phyloP scores from a whole-genome alignment of 2,888 invertebrate species.

The Drosophila aldrichi region DNA sequence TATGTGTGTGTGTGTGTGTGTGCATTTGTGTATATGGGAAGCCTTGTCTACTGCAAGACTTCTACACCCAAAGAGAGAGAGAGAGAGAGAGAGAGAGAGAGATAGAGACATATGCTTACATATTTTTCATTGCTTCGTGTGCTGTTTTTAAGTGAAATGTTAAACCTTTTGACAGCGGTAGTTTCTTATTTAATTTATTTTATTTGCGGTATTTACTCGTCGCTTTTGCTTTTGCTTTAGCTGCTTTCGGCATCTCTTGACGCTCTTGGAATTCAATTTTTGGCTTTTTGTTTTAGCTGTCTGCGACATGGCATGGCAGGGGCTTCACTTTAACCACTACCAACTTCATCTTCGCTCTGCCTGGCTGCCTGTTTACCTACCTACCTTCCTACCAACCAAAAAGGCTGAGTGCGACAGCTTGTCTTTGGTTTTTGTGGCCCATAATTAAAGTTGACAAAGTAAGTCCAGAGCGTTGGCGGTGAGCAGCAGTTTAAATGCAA shows the following conservation, averaged over 20 bases:
- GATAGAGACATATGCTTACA: constrained; percentile 38
- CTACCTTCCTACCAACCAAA: constrained; percentile 7
- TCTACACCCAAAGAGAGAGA: background rate
- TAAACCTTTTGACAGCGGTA: constrained; percentile 80
- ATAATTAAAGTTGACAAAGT: constrained; percentile 75
- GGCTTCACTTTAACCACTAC: constrained; percentile 41
- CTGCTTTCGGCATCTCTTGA: constrained; percentile 26
- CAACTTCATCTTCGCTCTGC: constrained; percentile 10
- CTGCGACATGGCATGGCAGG: constrained; percentile 65
- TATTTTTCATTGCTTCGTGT: constrained; percentile 57
- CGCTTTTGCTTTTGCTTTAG: constrained; percentile 43
- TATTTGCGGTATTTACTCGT: constrained; percentile 78
- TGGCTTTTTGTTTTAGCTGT: constrained; percentile 52
- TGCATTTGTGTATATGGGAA: constrained; percentile 15
- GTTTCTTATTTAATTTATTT: constrained; percentile 81
- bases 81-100: background rate
- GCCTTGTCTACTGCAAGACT: constrained; percentile 40
- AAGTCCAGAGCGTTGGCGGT: constrained; percentile 32
- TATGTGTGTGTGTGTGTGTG: constrained; percentile 7
- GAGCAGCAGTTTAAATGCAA: constrained; percentile 42
- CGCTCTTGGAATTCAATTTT: constrained; percentile 71
- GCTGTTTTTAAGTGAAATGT: constrained; percentile 77
- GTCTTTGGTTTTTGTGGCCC: constrained; percentile 55
- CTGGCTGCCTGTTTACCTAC: background rate
- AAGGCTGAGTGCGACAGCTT: constrained; percentile 10